Evolutionary conservation across 2,888 invertebrate species (phyloP), one percentile per base, ranked within the genome.

Genomic region (Chrysopilus asiliformis): DNA sequence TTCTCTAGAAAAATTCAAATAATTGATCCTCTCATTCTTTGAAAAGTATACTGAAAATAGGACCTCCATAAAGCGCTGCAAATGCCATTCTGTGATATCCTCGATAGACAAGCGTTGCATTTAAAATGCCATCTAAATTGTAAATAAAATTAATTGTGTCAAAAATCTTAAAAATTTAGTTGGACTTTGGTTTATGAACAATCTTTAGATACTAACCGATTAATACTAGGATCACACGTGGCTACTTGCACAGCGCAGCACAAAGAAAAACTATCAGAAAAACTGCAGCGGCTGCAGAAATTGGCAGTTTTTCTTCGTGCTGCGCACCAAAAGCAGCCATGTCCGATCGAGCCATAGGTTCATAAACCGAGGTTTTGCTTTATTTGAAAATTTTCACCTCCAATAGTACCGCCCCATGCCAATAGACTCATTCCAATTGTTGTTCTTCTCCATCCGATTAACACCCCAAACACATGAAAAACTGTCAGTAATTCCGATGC

Each of bases 51-150:
- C 38, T 26, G 4, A 27, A 19, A 10, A 38, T 10, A 9, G 33
- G 12, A 16, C 31, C 20, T 12, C 12, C 14, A 27, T 15, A 20
- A 14, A 32, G 6, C 6, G 32, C 32, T 3, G 38, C 18, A 22
- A 32, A 38, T n/a, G 26, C 24, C 17, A 31, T 33, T 15, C 14
- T 32, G 8, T 25, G 16, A 19, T 38, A 38, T 19, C 38, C 38
- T 33, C 38, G 33, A 19, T 15, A 15, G 4, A 33, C 32, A 3
- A 38, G 16, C 4, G 26, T 25, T 18, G 16, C 14, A 9, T 27
- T 20, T 16, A 32, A 27, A 1, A 38, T 29, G 5, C n/a, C 27
- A 18, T 27, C 38, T 38, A 18, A 5, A 36, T 20, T 12, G 26
- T 5, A 26, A 26, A 26, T 8, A 26, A 26, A 26, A 26, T 8